These are phyloP conservation scores for Nomada flava DNA, from an alignment of 2,888 invertebrate genomes.

Conservation along the genomic window DNA sequence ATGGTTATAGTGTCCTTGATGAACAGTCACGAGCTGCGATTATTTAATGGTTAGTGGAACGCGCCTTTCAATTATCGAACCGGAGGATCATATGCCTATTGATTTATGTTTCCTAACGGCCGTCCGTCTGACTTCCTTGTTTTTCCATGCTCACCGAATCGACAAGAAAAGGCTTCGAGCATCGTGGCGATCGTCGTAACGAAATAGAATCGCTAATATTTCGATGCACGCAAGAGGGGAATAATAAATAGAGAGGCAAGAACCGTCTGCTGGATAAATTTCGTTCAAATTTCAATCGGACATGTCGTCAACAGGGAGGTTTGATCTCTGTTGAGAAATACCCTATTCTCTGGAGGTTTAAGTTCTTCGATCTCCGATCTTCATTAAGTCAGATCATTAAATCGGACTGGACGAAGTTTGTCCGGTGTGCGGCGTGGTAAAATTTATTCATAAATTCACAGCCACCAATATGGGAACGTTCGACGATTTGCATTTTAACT, in stretches of 20 bases:
- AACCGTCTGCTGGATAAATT: no score
- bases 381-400: conserved; percentile 4
- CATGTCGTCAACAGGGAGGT: not conserved
- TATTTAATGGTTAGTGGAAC: conserved; percentile 49
- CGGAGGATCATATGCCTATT: conserved; percentile 36
- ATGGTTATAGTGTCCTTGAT: conserved; percentile 65
- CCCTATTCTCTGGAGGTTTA: not conserved
- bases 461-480: conserved; percentile 6
- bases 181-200: no score
- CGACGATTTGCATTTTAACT: conserved; percentile 20
- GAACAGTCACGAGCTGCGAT: conserved; percentile 57
- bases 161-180: not conserved
- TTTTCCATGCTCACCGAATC: conserved; percentile 38
- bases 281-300: no score
- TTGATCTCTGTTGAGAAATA: not conserved
- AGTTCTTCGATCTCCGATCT: conserved; percentile 8
- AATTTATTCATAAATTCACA: conserved; percentile 47
- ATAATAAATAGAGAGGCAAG: not conserved
- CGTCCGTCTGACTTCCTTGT: conserved; percentile 42
- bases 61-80: conserved; percentile 62
- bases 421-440: not conserved
- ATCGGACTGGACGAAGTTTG: not conserved
- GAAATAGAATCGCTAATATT: no score
- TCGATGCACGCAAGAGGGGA: no score
- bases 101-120: conserved; percentile 55